Conservation (phyloP, 2,888 invertebrate species). For the Pristionchus arcanus region DNA sequence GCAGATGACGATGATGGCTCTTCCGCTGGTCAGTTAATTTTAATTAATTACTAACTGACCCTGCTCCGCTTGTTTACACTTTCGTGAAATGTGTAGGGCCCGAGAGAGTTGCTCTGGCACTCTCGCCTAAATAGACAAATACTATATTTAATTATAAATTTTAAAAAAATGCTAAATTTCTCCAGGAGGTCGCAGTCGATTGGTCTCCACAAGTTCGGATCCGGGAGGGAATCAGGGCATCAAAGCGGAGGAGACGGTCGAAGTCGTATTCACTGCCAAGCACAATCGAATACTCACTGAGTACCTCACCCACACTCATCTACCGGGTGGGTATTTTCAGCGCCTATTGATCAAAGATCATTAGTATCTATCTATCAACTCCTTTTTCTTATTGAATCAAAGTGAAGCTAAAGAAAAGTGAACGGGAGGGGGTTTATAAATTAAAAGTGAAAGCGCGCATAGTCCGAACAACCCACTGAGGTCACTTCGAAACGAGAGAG, state of each 20-base stretch:
- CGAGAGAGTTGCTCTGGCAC: no score
- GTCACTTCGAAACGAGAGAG: neutral
- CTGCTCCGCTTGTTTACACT: no score
- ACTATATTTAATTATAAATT: no score
- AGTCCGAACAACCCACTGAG: no score
- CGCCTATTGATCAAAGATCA: no score
- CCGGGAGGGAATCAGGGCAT: neutral
- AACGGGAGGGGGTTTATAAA: no score
- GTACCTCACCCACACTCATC: constrained; percentile 88
- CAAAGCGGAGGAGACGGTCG: constrained; percentile 53
- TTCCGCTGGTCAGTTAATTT: neutral
- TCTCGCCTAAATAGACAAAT: no score
- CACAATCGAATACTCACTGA: constrained; percentile 87
- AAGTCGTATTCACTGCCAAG: constrained; percentile 64
- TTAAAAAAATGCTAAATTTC: neutral
- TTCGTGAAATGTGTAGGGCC: no score
- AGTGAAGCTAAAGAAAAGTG: no score
- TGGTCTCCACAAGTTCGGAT: constrained; percentile 48
- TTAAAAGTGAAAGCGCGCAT: no score
- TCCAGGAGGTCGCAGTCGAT: constrained; percentile 47
- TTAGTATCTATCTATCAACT: no score
- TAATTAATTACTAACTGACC: neutral
- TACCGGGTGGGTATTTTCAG: constrained; percentile 73
- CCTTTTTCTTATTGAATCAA: no score
- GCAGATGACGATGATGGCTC: constrained; percentile 85